Percentiles rank a stretch among this genome's conserved stretches.
These are phyloP conservation scores for Nebria ingens DNA, from an alignment of 1,140 invertebrate genomes.

Conservation along the genomic window DNA sequence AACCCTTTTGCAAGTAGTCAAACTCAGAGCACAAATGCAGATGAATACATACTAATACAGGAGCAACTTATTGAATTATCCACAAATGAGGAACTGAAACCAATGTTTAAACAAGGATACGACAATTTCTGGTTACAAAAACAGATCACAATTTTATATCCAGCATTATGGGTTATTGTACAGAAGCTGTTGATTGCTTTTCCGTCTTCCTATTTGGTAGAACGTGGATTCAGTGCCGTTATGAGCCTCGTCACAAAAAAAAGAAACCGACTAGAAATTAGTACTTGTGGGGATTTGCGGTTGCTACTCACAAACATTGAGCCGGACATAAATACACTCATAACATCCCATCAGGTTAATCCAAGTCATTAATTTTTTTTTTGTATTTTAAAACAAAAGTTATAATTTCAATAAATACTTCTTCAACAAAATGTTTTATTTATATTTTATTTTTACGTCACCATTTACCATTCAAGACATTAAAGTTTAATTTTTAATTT, in stretches of 20 bases:
- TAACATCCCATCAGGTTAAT: conserved; percentile 12
- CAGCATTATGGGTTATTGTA: conserved; percentile 17
- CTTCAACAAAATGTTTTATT: conserved; percentile 12
- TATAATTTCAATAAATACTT: conserved; percentile 14
- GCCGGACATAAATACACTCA: conserved; percentile 10
- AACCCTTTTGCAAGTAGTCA: conserved; percentile 14
- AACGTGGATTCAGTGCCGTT: conserved; percentile 19
- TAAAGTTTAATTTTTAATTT: background rate
- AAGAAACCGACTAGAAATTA: conserved; percentile 17
- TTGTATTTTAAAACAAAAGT: conserved; percentile 14
- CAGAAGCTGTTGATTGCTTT: conserved; percentile 19
- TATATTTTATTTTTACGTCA: conserved; percentile 12
- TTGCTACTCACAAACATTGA: conserved; percentile 16
- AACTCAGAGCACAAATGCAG: conserved; percentile 7
- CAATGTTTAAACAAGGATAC: conserved; percentile 19
- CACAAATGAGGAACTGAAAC: conserved; percentile 18
- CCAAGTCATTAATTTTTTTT: conserved; percentile 10
- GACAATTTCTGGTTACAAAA: conserved; percentile 18
- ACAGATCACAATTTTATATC: conserved; percentile 17
- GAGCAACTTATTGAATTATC: conserved; percentile 18
- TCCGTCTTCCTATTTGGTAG: conserved; percentile 17
- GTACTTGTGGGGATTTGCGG: conserved; percentile 14
- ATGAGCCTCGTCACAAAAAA: conserved; percentile 15
- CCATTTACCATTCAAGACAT: background rate
- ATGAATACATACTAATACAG: conserved; percentile 17